A percentile compares a stretch with the other conserved stretches of the same genome.
These are phyloP conservation scores for Lemur catta DNA, from an alignment of 2,797 vertebrate genomes.

Conservation along the genomic window DNA sequence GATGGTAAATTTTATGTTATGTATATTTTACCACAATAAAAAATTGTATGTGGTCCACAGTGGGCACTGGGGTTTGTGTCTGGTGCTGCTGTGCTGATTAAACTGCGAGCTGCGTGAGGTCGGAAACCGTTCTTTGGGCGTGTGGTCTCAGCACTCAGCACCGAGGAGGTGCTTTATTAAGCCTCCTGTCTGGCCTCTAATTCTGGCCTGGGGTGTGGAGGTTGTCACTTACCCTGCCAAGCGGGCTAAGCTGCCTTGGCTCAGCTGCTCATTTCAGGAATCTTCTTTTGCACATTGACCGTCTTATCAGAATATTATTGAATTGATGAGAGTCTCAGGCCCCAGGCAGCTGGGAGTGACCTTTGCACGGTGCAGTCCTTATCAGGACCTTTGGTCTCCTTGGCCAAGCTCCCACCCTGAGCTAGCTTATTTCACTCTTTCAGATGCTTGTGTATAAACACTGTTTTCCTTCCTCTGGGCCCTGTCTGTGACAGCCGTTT, in stretches of 20 bases:
- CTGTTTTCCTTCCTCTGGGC: background rate
- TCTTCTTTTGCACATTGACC: background rate
- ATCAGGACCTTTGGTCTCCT: background rate
- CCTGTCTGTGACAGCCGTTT: background rate
- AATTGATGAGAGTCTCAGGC: background rate
- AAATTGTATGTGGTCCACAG: no score
- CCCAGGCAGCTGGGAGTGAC: background rate
- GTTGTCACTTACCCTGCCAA: background rate
- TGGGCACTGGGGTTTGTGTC: background rate
- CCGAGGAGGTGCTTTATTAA: background rate
- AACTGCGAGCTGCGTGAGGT: no score
- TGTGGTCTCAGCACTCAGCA: background rate
- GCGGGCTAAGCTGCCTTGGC: background rate
- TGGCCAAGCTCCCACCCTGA: background rate
- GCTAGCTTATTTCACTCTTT: background rate
- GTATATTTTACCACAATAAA: background rate
- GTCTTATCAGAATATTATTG: background rate
- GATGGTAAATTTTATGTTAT: background rate
- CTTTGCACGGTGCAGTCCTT: background rate
- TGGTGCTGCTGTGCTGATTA: background rate
- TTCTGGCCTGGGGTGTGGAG: background rate
- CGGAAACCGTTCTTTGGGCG: background rate
- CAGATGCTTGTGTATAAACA: fast-evolving
- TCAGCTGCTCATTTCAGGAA: background rate
- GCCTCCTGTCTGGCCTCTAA: background rate